Conservation (phyloP, 2,797 vertebrate genomes). For the Anguilla obscura region DNA sequence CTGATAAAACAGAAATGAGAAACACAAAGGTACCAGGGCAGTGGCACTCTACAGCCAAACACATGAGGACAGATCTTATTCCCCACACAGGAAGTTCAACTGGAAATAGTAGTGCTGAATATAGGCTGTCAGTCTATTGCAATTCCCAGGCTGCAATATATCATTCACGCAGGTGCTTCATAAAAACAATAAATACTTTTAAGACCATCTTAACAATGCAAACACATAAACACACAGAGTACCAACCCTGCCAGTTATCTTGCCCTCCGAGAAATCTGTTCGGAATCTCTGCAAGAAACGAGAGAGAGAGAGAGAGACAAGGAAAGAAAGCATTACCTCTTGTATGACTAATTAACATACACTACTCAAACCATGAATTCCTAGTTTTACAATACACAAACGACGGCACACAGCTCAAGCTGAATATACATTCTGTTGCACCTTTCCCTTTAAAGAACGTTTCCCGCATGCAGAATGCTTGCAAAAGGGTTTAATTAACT, state of each 20-base stretch:
- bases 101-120: background rate
- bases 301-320: conserved; percentile 16
- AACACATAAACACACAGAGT: background rate
- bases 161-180: background rate
- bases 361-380: background rate
- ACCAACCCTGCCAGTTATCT: conserved; percentile 97
- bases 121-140: background rate
- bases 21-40: background rate
- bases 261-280: conserved; percentile 98
- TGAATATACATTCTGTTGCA: background rate
- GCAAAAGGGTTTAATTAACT: background rate
- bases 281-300: conserved; percentile 86
- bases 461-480: too few relatives aligned
- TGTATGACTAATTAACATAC: background rate
- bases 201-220: background rate
- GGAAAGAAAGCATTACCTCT: background rate
- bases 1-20: conserved; percentile 5
- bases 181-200: background rate
- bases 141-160: background rate
- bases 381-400: background rate
- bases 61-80: conserved; percentile 8
- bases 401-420: background rate
- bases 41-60: background rate
- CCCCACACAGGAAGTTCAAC: background rate
- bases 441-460: background rate